Percentiles rank a stretch among this genome's conserved stretches.
phyloP scores from a whole-genome alignment of 2,888 invertebrate species.

The Platycheirus rosarum region DNA sequence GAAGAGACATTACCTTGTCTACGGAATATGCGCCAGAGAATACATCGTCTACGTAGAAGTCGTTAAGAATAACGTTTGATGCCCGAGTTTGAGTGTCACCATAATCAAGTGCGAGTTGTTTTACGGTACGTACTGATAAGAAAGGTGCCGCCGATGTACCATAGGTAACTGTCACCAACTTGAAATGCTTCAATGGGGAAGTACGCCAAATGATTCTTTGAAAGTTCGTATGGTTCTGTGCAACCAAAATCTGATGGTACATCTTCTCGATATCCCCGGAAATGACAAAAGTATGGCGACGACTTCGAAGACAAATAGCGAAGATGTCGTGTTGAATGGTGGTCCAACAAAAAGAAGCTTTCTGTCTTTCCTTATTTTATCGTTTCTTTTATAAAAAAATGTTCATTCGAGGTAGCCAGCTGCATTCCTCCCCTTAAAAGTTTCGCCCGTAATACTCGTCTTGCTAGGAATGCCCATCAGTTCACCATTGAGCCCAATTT shows the following conservation, averaged over 20 bases:
- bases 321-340: slow-evolving; percentile 39
- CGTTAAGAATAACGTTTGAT: slow-evolving; percentile 42
- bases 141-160: slow-evolving; percentile 56
- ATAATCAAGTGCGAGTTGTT: slow-evolving; percentile 67
- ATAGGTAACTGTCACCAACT: slow-evolving; percentile 65
- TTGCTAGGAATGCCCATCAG: no score
- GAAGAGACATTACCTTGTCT: no score
- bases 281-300: slow-evolving; percentile 46
- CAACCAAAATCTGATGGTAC: slow-evolving; percentile 55
- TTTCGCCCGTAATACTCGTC: no score
- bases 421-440: no score
- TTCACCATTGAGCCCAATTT: no score
- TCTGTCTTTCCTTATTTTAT: no score
- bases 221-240: slow-evolving; percentile 24
- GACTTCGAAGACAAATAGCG: slow-evolving; percentile 36
- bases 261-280: slow-evolving; percentile 59
- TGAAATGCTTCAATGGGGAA: slow-evolving; percentile 31
- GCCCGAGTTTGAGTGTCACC: slow-evolving; percentile 52
- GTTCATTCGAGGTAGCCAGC: no score
- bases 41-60: no score
- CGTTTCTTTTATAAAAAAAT: no score
- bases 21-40: no score
- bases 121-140: slow-evolving; percentile 54
- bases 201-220: slow-evolving; percentile 54
- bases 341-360: slow-evolving; percentile 25